Evolutionary conservation across 2,888 invertebrate species (phyloP), one percentile per base, ranked within the genome.

Genomic region (Oeneis ivallda): DNA sequence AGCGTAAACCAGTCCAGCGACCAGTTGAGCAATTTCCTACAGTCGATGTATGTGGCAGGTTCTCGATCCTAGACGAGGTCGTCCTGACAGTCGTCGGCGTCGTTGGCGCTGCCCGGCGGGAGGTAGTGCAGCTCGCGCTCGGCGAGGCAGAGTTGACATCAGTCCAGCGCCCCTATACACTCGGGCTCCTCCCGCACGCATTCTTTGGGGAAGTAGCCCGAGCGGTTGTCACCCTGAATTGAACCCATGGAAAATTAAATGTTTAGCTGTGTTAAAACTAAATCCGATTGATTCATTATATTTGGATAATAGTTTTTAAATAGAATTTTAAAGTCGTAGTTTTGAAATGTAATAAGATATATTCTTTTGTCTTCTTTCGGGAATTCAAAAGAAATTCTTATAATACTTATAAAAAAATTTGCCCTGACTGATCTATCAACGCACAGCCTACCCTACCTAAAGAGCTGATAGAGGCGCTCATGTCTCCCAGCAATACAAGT

Each of bases 131-230:
- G 76, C 82, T 84, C 86, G 82, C 89, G 88, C 84, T 83, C 85
- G 81, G 86, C 87, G 86, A 83, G 85, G 83, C 89, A 90, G 67
- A 84, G 86, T 82, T 83, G 84, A 75, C 91, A 91, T 92, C 92
- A 92, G 87, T 92, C 92, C 3, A 92, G 82, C 76, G 88, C 87
- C 15, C 92, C 92, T 74, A 91, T 87, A 60, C 89, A 91, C 75
- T 92, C 92, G 1, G 93, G 92, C 76, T 93, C 93, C 82, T 94
- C 94, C 56, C 93, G 92, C 56, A 97, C 96, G 85, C 95, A 96
- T 72, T 94, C 95, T 82, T 95, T 95, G 3, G 97, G 96, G 85
- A 97, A 96, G 84, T 95, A 96, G 15, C 96, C 97, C 5, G 90
- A 85, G 1, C 92, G 84, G 77, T 86, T 87, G 83, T 92, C 92